Evolutionary conservation across 2,888 invertebrate genomes (phyloP).

Genomic region (Minunthozetes semirufus): DNA sequence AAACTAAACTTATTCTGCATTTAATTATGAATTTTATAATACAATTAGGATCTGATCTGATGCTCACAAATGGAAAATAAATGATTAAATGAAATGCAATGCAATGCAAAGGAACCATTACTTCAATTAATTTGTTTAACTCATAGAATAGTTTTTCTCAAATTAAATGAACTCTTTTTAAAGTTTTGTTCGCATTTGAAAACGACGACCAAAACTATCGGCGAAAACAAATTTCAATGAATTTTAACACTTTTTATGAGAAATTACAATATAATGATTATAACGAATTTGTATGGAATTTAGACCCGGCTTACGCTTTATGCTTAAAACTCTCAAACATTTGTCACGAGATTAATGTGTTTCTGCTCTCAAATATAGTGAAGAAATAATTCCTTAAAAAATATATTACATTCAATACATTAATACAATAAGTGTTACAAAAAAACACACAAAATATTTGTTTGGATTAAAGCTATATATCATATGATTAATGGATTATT

Average conservation of each 20-base stretch:
- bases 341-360: slow-evolving; percentile 12
- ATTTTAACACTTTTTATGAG: neutral
- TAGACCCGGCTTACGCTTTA: neutral
- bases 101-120: slow-evolving; percentile 16
- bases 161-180: slow-evolving; percentile 14
- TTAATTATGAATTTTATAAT: neutral
- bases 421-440: neutral
- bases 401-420: slow-evolving; percentile 7
- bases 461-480: slow-evolving; percentile 21
- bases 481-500: slow-evolving; percentile 28
- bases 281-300: slow-evolving; percentile 1
- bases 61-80: neutral
- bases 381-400: slow-evolving; percentile 1
- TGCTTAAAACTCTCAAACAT: neutral
- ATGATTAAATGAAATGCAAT: neutral
- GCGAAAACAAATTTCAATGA: neutral
- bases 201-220: neutral
- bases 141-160: neutral
- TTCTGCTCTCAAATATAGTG: neutral
- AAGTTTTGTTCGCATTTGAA: slow-evolving; percentile 14
- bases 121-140: slow-evolving; percentile 13
- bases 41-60: neutral
- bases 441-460: slow-evolving; percentile 24
- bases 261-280: neutral
- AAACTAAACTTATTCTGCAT: neutral